Evolutionary conservation across 1,140 invertebrate species (phyloP).

Genomic region (Procambarus clarkii): DNA sequence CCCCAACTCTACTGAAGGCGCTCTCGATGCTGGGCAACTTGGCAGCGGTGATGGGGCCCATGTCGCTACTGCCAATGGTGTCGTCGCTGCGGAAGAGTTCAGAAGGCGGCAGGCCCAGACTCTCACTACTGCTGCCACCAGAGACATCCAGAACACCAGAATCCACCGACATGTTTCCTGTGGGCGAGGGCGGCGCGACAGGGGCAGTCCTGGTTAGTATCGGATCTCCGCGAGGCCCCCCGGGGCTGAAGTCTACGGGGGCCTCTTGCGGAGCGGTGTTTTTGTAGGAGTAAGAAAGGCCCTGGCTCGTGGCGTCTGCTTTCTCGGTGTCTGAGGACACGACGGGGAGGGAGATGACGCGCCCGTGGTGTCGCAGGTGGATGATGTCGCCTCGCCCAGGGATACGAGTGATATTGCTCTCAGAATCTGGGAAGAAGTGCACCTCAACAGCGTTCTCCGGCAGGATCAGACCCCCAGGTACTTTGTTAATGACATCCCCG

Average conservation of each 20-base stretch:
- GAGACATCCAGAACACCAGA: constrained; percentile 65
- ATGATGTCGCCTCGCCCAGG: constrained; percentile 48
- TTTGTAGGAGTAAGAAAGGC: constrained; percentile 15
- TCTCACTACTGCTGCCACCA: constrained; percentile 57
- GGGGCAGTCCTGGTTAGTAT: constrained; percentile 44
- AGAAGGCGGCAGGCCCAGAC: constrained; percentile 30
- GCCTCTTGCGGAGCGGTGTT: constrained; percentile 25
- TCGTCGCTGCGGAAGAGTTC: constrained; percentile 43
- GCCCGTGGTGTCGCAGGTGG: constrained; percentile 55
- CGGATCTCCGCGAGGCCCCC: constrained; percentile 52
- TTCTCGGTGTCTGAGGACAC: background rate
- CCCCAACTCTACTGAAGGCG: constrained; percentile 70
- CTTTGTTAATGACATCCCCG: background rate
- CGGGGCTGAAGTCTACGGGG: constrained; percentile 62
- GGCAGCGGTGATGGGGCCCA: constrained; percentile 31
- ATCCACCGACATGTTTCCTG: constrained; percentile 44
- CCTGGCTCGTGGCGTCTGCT: background rate
- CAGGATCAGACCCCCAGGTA: constrained; percentile 18
- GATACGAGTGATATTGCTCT: constrained; percentile 58
- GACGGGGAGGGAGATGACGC: constrained; percentile 51
- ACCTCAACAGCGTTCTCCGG: constrained; percentile 59
- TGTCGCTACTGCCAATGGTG: constrained; percentile 10
- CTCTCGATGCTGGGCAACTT: constrained; percentile 71
- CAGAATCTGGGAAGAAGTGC: constrained; percentile 58
- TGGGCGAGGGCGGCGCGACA: constrained; percentile 32